A percentile compares a stretch with the other conserved stretches of the same genome.
These are phyloP conservation scores for Teleopsis dalmanni DNA, from an alignment of 1,140 invertebrate species.

Conservation along the genomic window DNA sequence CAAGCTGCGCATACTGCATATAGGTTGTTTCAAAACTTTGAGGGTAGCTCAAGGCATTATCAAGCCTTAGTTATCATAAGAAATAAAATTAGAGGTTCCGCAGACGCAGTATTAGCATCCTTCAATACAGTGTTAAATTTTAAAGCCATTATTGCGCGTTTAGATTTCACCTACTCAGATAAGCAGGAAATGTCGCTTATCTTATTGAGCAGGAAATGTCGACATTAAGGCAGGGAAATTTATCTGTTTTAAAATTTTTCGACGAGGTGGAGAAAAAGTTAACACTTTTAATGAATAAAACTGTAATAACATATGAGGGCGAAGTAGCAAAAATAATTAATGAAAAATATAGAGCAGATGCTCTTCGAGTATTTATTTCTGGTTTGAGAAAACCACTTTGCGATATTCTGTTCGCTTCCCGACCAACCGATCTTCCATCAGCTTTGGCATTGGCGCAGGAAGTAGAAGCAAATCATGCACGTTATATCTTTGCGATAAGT, in stretches of 20 bases:
- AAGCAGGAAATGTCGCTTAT: constrained; percentile 14
- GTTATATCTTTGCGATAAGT: constrained; percentile 8
- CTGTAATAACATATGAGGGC: constrained; percentile 8
- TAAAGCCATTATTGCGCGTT: background rate
- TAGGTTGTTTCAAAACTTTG: constrained; percentile 16
- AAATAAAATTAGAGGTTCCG: constrained; percentile 20
- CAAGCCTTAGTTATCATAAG: constrained; percentile 17
- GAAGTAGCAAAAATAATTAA: background rate
- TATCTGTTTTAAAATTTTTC: constrained; percentile 12
- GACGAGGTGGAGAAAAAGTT: constrained; percentile 20
- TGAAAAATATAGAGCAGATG: constrained; percentile 9
- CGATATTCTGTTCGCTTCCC: constrained; percentile 7
- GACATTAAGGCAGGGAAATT: constrained; percentile 13
- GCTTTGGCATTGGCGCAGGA: constrained; percentile 13
- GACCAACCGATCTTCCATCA: constrained; percentile 13
- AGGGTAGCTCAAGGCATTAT: constrained; percentile 16
- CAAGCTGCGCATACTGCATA: constrained; percentile 17
- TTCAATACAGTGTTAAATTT: background rate
- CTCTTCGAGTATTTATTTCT: constrained; percentile 11
- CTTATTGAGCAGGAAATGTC: constrained; percentile 15
- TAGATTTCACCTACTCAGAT: constrained; percentile 11
- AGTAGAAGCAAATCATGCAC: constrained; percentile 11
- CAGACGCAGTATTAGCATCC: background rate
- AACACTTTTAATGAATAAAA: constrained; percentile 19
- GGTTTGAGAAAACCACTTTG: background rate